Evolutionary conservation across 2,113 vertebrate species (phyloP).

Genomic region (Daboia siamensis): DNA sequence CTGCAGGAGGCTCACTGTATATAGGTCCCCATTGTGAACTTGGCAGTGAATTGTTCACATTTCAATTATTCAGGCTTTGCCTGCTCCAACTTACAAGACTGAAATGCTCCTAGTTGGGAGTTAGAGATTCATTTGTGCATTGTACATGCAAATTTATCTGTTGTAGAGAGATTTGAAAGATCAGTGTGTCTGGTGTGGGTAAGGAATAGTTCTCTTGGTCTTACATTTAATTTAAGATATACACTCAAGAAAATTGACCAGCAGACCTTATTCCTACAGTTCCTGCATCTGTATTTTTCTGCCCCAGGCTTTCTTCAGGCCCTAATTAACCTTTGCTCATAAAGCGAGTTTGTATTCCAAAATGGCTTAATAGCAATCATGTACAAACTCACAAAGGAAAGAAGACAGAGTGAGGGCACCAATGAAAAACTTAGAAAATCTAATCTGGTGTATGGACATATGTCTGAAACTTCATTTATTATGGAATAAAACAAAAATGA

Average conservation of each 20-base stretch:
- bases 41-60: constrained; percentile 14
- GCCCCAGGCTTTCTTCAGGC: constrained; percentile 48
- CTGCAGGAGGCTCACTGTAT: not conserved
- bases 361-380: constrained; percentile 33
- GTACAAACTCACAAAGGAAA: not conserved
- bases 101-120: not conserved
- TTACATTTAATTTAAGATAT: constrained; percentile 7
- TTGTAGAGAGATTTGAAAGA: constrained; percentile 23
- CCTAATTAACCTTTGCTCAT: constrained; percentile 52
- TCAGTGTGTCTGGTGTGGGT: not conserved
- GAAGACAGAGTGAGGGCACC: not conserved
- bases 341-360: constrained; percentile 16
- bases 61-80: not conserved
- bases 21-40: not conserved
- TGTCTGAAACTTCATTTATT: constrained; percentile 6
- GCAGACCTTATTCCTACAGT: constrained; percentile 19
- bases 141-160: constrained; percentile 8
- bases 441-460: not conserved
- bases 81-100: accelerated
- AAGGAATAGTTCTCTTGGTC: constrained; percentile 14
- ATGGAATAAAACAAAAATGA: constrained; percentile 2
- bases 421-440: not conserved
- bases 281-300: constrained; percentile 17
- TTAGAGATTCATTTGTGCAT: not conserved
- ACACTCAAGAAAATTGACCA: constrained; percentile 22